Conservation (phyloP, 2,888 invertebrate species). For the Galerucella pusilla region DNA sequence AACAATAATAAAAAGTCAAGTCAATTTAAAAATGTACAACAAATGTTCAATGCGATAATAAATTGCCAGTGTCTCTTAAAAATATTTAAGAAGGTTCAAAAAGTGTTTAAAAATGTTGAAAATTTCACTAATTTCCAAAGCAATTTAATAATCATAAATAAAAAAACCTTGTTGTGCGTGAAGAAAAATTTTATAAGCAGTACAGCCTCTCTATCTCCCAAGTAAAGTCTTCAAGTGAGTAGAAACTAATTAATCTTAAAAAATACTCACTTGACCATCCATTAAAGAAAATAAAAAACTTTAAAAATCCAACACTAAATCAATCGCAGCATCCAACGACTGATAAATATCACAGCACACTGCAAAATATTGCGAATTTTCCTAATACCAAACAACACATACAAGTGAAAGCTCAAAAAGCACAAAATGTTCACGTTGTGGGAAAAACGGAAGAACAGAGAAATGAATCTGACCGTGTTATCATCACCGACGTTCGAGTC, state of each 20-base stretch:
- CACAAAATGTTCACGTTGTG: conserved; percentile 42
- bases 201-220: too few species aligned
- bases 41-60: too few species aligned
- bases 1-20: too few species aligned
- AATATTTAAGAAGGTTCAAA: too few species aligned
- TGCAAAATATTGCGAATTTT: conserved; percentile 5
- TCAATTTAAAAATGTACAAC: too few species aligned
- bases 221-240: too few species aligned
- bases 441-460: conserved; percentile 53
- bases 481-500: conserved; percentile 57
- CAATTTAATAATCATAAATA: too few species aligned
- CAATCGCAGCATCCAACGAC: neutral
- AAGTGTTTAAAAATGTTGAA: too few species aligned
- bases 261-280: neutral
- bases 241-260: neutral
- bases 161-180: too few species aligned
- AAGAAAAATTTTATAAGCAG: too few species aligned
- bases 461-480: conserved; percentile 59
- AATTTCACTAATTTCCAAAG: too few species aligned
- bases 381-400: neutral
- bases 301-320: neutral
- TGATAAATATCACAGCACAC: neutral
- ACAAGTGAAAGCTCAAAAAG: conserved; percentile 14
- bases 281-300: neutral
- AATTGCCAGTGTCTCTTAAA: too few species aligned